Base-by-base conservation (phyloP, 2,797 vertebrate species). In the Melanotaenia maccullochi region DNA sequence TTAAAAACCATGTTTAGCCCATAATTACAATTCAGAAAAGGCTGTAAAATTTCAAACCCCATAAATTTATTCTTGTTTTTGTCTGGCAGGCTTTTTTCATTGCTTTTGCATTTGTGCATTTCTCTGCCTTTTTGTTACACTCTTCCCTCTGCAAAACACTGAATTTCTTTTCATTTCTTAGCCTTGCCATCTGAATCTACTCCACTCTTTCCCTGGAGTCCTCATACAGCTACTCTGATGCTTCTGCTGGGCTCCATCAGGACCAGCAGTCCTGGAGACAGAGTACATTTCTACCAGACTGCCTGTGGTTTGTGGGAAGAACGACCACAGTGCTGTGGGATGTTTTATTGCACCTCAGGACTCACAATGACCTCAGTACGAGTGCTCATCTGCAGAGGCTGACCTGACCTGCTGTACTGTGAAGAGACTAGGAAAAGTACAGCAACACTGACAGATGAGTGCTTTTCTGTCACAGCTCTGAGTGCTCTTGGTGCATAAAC, bases 11-110 rank as follows among this genome's bases (percentile, higher is more conserved):
- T 38, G 60, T 72, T 74, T 54, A 72, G 66, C 63, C 44, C 65
- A 65, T 52, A 83, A 87, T 84, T 75, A 83, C 73, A 74, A 76
- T 82, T 74, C 56, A 79, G 75, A 82, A 87, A 83, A 85, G 83
- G 85, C 79, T 85, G 87, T 91, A 87, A 90, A 92, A 91, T 58
- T 72, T 76, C 60, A 85, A 60, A 60, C 58, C 79, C 79, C 80
- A 73, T 81, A 76, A 82, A 85, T 84, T 86, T 65, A 75, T 81
- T 86, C 84, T 82, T 63, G 61, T 83, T 87, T 74, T 76, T 78
- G 56, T 81, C 74, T 74, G 76, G 76, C 67, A 78, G 70, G 85
- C 9, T 65, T 76, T 85, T 71, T 79, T 81, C 68, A 69, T 83
- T 66, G 57, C 80, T 71, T 74, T 64, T 57, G 49, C 2, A 38